These are phyloP conservation scores for Glossosoma conforme DNA, from an alignment of 1,140 invertebrate genomes.

Conservation along the genomic window DNA sequence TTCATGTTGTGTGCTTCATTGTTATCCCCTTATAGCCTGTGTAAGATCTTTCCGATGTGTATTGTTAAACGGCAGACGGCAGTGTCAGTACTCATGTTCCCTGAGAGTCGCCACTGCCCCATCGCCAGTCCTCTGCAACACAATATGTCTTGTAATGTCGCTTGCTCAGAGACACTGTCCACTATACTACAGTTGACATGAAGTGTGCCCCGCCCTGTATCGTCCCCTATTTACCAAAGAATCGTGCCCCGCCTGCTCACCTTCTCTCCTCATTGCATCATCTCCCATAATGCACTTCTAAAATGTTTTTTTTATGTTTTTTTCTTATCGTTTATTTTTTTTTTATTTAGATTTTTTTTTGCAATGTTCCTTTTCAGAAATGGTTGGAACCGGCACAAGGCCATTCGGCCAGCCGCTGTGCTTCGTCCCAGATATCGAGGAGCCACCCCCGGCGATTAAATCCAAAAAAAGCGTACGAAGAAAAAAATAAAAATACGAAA, in stretches of 20 bases:
- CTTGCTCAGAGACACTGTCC: too few species aligned
- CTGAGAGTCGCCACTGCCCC: too few species aligned
- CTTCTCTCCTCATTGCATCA: not conserved
- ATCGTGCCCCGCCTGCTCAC: slow-evolving; percentile 5
- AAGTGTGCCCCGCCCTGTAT: too few species aligned
- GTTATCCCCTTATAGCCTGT: too few species aligned
- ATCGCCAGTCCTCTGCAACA: too few species aligned
- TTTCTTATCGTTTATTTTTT: slow-evolving; percentile 37
- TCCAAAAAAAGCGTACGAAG: slow-evolving; percentile 47
- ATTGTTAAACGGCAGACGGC: too few species aligned
- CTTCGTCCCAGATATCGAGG: slow-evolving; percentile 56
- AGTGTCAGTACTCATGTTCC: too few species aligned
- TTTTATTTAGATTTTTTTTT: slow-evolving; percentile 45
- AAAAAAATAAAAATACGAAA: slow-evolving; percentile 46
- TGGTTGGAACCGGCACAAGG: slow-evolving; percentile 59
- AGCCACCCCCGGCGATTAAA: slow-evolving; percentile 50
- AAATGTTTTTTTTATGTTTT: slow-evolving; percentile 20
- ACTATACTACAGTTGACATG: too few species aligned
- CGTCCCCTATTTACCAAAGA: slow-evolving; percentile 1
- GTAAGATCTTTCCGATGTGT: too few species aligned
- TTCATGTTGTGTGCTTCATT: slow-evolving; percentile 25
- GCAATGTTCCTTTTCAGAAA: slow-evolving; percentile 48
- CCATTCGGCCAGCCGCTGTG: slow-evolving; percentile 71
- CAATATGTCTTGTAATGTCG: too few species aligned
- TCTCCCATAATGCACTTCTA: not conserved